Base-by-base conservation (phyloP, 2,888 invertebrate species). In the Chymomyza fuscimana region DNA sequence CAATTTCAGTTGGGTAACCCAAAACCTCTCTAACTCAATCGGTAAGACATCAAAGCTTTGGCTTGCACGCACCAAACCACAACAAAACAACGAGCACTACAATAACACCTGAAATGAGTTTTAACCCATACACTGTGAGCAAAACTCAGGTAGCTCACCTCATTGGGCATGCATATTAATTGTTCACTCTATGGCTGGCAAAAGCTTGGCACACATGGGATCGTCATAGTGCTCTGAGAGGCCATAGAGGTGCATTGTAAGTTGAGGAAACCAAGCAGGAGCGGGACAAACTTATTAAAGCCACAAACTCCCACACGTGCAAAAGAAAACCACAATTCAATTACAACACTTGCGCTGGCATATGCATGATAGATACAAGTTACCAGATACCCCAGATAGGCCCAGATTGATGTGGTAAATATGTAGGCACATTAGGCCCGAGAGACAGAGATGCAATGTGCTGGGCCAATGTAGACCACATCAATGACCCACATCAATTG, bases 281-380 rank as follows among this genome's bases (percentile, higher is more conserved):
- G 40, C 40, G 40, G 40, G 12, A 46, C 40, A 46, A 46, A 46
- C 12, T 46, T 46, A 46, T 46, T 10, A 46, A 46, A 46, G 40
- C 40, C 40, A 46, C 16, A 50, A 62, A 63, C 68, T 70, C 76
- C 71, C 78, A 77, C 79, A 79, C 80, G 70, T 58, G 63, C 70
- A 56, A 61, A 72, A 46, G 36, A 56, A 56, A 75, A 65, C 81
- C 79, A 70, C 82, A 83, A 86, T 83, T 86, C 73, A 81, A 86
- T 82, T 81, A 77, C 78, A 78, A 71, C 77, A 72, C 81, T 70
- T 70, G 67, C 72, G 40, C 59, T 16, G 67, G 64, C 32, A 16
- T 61, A 58, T 46, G 40, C 40, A 46, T 12, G 40, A 46, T 46
- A 46, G 40, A 46, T 46, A 46, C 40, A 46, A 12, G 40, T 46